These are phyloP conservation scores for Hylaeus anthracinus DNA, from an alignment of 1,140 invertebrate genomes.

Conservation along the genomic window DNA sequence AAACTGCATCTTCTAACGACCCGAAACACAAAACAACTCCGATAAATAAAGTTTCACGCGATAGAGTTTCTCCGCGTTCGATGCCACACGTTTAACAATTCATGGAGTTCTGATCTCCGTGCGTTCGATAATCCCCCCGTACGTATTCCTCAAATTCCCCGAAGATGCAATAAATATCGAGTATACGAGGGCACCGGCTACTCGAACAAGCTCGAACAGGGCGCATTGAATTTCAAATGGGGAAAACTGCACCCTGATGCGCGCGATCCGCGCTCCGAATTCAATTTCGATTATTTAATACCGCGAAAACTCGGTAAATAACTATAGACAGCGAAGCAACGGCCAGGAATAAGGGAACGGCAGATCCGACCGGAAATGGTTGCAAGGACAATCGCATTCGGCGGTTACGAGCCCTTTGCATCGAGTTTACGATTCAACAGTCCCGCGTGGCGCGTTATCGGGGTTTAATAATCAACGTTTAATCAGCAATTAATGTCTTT, in stretches of 20 bases:
- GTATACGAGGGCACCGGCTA: neutral
- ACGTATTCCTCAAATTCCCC: slow-evolving; percentile 1
- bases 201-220: slow-evolving; percentile 7
- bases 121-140: neutral
- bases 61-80: neutral
- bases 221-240: slow-evolving; percentile 37
- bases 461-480: neutral
- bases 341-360: slow-evolving; percentile 7
- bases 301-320: slow-evolving; percentile 32
- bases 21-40: too few relatives aligned
- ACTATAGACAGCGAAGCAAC: neutral
- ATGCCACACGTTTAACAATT: neutral
- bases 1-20: too few relatives aligned
- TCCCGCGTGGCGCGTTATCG: slow-evolving; percentile 55
- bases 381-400: slow-evolving; percentile 44
- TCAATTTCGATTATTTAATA: slow-evolving; percentile 35
- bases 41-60: neutral
- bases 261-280: slow-evolving; percentile 1
- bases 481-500: too few relatives aligned
- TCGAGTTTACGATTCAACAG: slow-evolving; percentile 61
- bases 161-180: slow-evolving; percentile 31
- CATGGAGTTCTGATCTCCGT: neutral
- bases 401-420: slow-evolving; percentile 52
- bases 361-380: neutral
- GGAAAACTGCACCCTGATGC: neutral